Evolutionary conservation across 2,888 invertebrate species (phyloP), one percentile per base, ranked within the genome.

Genomic region (Caenorhabditis auriculariae): DNA sequence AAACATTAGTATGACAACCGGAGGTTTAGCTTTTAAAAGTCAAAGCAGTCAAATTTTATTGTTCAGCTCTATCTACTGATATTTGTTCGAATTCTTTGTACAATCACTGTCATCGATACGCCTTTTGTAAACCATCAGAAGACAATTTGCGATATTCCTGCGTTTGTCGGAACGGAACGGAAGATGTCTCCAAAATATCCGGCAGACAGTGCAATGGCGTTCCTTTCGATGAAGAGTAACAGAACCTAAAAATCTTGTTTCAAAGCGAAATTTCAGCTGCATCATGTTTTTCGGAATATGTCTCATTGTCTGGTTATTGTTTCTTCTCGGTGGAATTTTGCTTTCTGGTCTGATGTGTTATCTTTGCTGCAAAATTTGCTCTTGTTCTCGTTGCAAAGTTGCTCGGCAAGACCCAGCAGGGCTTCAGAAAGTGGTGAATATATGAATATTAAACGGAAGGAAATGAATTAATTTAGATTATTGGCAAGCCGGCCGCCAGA

Each of bases 271-370:
- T 32, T 74, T 51, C 52, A 78, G 78, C 23, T 78, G 78, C 46
- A 59, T 70, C 9, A 60, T 66, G 60, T 27, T 78, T 3, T 60
- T 76, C 29, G 76, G 73, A 21, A 66, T 78, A n/a, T 78, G 78
- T 49, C 37, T 77, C n/a, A 55, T 77, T n/a, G 66, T 75, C 9
- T 78, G 77, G 76, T 29, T 73, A 5, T 26, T 77, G 4, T 54
- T 72, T 28, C 60, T 78, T 39, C 56, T 78, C 23, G 66, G 75
- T 28, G 37, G 61, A 4, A 46, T 75, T 12, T 65, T 72, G 52
- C 44, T 73, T 3, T 49, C 62, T 5, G 45, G 60, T 7, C 47
- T 69, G 21, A 32, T 54, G 7, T 64, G 59, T 46, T 63, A 60
- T 35, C 38, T 54, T 4, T 27, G 60, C 0, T 63, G 58, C 24